Base-by-base conservation (phyloP, 2,113 vertebrate genomes). In the Microtus richardsoni region DNA sequence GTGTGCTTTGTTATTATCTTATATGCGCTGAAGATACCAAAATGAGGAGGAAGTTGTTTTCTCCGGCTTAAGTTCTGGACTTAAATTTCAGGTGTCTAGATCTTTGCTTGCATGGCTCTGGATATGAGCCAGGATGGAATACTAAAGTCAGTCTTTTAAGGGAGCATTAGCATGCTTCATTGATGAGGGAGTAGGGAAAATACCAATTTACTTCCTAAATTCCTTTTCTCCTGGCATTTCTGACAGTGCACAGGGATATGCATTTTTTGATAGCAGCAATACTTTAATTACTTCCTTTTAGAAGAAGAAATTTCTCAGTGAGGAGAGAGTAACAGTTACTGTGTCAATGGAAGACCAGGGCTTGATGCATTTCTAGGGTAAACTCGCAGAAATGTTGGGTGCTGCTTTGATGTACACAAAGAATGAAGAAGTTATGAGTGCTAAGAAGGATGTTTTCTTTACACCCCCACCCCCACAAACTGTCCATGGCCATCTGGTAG, bases 371-470 rank as follows among this genome's bases (percentile, higher is more conserved):
- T 2, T 2, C 58, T 30, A 7, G 60, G 9, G 28, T 30, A 10
- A 22, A 19, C 14, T 28, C 54, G 66, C n/a, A 77, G 92, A 78
- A 30, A 14, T 6, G 2, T 41, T 39, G 68, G 0, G 9, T 70
- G 91, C 19, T 6, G 8, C 30, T 75, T 0, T 3, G 33, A 24
- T 26, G 88, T 17, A 2, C 0, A 2, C 3, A 33, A 8, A 5
- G 9, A n/a, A 14, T 0, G 52, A 0, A 24, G 3, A 39, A 22
- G n/a, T 13, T 30, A 17, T 0, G 33, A 10, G 49, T 13, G 4
- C 11, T 0, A 52, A 78, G 94, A 66, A 94, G 58, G 92, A 85
- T 75, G 86, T 94, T 94, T 90, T 39, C 92, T 88, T 78, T 33
- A 39, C 92, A 74, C 17, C 21, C 60, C 87, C 49, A 30, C 91